Conservation (phyloP, 1,140 invertebrate genomes). For the Lutraria rhynchaena region DNA sequence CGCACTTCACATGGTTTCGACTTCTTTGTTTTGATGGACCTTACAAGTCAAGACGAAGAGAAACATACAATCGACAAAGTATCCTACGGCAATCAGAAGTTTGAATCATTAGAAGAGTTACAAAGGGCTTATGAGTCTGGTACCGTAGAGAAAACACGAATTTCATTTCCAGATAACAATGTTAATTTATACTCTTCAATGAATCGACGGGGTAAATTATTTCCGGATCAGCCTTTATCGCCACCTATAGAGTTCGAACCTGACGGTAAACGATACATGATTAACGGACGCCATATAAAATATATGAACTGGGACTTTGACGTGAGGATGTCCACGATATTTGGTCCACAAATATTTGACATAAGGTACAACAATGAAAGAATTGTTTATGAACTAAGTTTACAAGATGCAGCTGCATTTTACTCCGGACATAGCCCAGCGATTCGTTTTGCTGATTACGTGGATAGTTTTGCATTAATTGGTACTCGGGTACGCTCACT, state of each 20-base stretch:
- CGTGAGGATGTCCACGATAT: conserved; percentile 64
- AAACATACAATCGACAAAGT: conserved; percentile 64
- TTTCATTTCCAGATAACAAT: conserved; percentile 37
- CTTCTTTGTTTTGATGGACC: conserved; percentile 67
- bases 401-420: conserved; percentile 75
- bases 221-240: conserved; percentile 55
- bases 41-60: conserved; percentile 37
- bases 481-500: conserved; percentile 57
- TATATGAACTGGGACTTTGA: conserved; percentile 75
- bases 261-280: conserved; percentile 69
- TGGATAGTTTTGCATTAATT: conserved; percentile 68
- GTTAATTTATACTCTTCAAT: conserved; percentile 51
- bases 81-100: conserved; percentile 63
- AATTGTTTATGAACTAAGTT: conserved; percentile 76
- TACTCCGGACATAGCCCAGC: conserved; percentile 72
- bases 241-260: conserved; percentile 65
- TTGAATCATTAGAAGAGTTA: conserved; percentile 46
- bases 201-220: conserved; percentile 38
- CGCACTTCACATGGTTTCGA: conserved; percentile 65
- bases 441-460: conserved; percentile 68
- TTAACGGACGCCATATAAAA: conserved; percentile 64
- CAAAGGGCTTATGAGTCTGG: conserved; percentile 34
- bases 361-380: conserved; percentile 67
- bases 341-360: conserved; percentile 71
- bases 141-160: conserved; percentile 38